Percentiles rank a stretch among this genome's conserved stretches.
These are phyloP conservation scores for Argentina silus DNA, from an alignment of 2,797 vertebrate species.

Conservation along the genomic window DNA sequence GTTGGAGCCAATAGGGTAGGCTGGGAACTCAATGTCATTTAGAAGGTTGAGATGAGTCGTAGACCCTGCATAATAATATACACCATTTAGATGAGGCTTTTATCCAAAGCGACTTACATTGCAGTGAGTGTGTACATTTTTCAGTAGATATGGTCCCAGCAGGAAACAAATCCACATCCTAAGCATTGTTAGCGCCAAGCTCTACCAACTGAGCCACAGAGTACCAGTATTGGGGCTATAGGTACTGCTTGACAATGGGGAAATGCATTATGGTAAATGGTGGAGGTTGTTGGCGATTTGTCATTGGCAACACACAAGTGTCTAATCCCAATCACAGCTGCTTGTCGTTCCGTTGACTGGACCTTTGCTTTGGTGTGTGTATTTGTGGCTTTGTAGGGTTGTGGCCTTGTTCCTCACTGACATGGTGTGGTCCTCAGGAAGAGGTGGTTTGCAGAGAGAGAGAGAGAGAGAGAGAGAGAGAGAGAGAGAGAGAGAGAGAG, in stretches of 20 bases:
- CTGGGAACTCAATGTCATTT: slow-evolving; percentile 73
- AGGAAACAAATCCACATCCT: no score
- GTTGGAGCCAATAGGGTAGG: slow-evolving; percentile 55
- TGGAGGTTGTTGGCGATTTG: no score
- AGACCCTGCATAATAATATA: slow-evolving; percentile 36
- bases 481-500: no score
- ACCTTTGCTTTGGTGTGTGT: not conserved
- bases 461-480: no score
- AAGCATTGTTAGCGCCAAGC: no score
- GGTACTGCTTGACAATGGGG: not conserved
- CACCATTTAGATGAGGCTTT: no score
- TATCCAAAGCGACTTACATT: no score
- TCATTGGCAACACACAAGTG: no score
- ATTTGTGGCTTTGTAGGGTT: not conserved
- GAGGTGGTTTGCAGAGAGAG: no score
- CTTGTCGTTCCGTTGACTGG: not conserved
- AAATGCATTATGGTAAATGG: not conserved
- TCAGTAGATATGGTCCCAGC: no score
- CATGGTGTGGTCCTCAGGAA: not conserved
- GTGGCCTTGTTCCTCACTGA: not conserved
- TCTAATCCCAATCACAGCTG: no score
- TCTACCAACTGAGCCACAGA: not conserved
- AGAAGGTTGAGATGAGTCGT: slow-evolving; percentile 49
- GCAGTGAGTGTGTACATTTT: no score
- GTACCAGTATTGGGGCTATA: not conserved